These are phyloP conservation scores for Ctena decussata DNA, from an alignment of 2,888 invertebrate genomes.

Conservation along the genomic window DNA sequence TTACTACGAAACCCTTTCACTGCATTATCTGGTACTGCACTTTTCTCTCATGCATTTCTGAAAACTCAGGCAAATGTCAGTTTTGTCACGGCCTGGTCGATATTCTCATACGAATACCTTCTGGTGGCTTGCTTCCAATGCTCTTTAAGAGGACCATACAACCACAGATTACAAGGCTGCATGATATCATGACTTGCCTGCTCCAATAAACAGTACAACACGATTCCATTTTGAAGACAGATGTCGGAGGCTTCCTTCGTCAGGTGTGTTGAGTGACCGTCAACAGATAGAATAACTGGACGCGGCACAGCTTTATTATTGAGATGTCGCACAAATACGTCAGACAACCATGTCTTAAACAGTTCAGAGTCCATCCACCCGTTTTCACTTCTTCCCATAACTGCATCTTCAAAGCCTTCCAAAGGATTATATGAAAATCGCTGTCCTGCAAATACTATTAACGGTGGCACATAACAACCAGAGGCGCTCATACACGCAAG, in stretches of 20 bases:
- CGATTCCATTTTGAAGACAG: constrained; percentile 33
- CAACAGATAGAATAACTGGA: constrained; percentile 39
- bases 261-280: constrained; percentile 52
- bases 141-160: constrained; percentile 50
- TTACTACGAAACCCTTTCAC: constrained; percentile 21
- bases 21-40: constrained; percentile 22
- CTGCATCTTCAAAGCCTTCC: constrained; percentile 35
- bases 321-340: constrained; percentile 19
- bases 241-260: constrained; percentile 22
- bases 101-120: constrained; percentile 29
- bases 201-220: constrained; percentile 50
- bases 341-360: constrained; percentile 33
- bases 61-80: constrained; percentile 46
- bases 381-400: constrained; percentile 16
- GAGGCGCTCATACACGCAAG: constrained; percentile 37
- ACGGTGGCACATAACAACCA: constrained; percentile 35
- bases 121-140: constrained; percentile 40
- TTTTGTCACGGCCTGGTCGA: constrained; percentile 30
- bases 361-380: constrained; percentile 55
- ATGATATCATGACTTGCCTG: constrained; percentile 57
- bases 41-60: constrained; percentile 26
- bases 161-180: constrained; percentile 52
- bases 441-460: constrained; percentile 49
- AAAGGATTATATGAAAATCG: constrained; percentile 39
- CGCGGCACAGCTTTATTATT: constrained; percentile 1